phyloP scores from a whole-genome alignment of 2,888 invertebrate species.

The Drosophila antonietae region DNA sequence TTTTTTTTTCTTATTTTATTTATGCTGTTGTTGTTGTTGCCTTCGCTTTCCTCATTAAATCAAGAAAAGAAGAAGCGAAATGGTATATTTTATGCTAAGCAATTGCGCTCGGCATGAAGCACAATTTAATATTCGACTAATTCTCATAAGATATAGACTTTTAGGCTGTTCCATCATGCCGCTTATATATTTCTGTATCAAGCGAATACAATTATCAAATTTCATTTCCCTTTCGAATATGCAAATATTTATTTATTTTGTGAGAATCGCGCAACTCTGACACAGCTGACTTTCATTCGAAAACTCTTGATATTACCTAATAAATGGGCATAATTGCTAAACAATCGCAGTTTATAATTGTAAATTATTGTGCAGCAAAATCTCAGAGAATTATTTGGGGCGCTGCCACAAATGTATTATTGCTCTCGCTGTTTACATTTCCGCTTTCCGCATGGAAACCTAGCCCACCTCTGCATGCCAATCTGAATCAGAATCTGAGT shows the following conservation, averaged over 20 bases:
- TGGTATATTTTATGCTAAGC: conserved; percentile 11
- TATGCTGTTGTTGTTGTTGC: conserved; percentile 21
- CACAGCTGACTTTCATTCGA: neutral
- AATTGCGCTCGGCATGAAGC: conserved; percentile 1
- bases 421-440: conserved; percentile 60
- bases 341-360: neutral
- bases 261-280: neutral
- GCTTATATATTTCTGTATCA: conserved; percentile 53
- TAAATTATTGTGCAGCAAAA: neutral
- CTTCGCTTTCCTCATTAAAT: conserved; percentile 42
- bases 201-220: conserved; percentile 33
- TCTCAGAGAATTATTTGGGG: neutral
- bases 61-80: conserved; percentile 15
- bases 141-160: conserved; percentile 31
- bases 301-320: neutral
- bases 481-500: conserved; percentile 9
- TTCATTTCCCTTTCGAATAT: conserved; percentile 26
- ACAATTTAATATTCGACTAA: conserved; percentile 46
- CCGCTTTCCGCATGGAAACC: conserved; percentile 49
- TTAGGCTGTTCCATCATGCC: conserved; percentile 7
- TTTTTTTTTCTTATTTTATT: conserved; percentile 35
- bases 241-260: neutral
- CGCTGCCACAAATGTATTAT: conserved; percentile 1
- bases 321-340: conserved; percentile 1
- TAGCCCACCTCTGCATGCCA: conserved; percentile 22